Base-by-base conservation (phyloP, 2,888 invertebrate genomes). In the Cremastinae sp. region DNA sequence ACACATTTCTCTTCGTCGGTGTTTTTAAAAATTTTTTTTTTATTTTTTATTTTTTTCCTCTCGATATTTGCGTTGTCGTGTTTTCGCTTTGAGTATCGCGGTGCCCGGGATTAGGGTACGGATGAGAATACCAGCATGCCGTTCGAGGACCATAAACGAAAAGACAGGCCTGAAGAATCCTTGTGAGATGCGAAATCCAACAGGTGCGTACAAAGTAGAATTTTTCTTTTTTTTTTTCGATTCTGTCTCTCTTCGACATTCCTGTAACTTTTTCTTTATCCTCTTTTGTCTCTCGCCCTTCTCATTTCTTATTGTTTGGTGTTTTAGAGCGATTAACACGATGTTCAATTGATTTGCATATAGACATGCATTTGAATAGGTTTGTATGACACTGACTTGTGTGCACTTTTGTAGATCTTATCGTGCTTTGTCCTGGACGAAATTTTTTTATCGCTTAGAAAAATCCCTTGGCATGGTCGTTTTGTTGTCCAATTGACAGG, bases 41-140 rank as follows among this genome's bases (percentile, higher is more conserved):
- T 69, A 64, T 47, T 55, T 1, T 45, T 62, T 51, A 66, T 59
- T 70, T 76, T 66, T 74, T 72, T 72, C 79, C 78, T 78, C 70
- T 82, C 83, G 83, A 84, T 83, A 81, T 83, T 82, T 84, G 83
- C 83, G 83, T 85, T 83, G 83, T 84, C 77, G 83, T 85, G 80
- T 80, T 82, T 85, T 86, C 83, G 83, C 83, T 83, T 84, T 83
- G 83, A 84, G 83, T 84, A 83, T 78, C 81, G 81, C 80, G 84
- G 81, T 45, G 80, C 82, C 80, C 79, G 83, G 80, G 80, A 80
- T 85, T 84, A 84, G 83, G 28, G 83, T 83, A 83, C 74, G 83
- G 86, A 86, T 82, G 81, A 72, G 79, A 79, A 79, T 78, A 81
- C 78, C 74, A 83, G 80, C 82, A 80, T 74, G 76, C 82, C 77